Evolutionary conservation across 2,888 invertebrate genomes (phyloP).

Genomic region (Rhaphigaster nebulosa): DNA sequence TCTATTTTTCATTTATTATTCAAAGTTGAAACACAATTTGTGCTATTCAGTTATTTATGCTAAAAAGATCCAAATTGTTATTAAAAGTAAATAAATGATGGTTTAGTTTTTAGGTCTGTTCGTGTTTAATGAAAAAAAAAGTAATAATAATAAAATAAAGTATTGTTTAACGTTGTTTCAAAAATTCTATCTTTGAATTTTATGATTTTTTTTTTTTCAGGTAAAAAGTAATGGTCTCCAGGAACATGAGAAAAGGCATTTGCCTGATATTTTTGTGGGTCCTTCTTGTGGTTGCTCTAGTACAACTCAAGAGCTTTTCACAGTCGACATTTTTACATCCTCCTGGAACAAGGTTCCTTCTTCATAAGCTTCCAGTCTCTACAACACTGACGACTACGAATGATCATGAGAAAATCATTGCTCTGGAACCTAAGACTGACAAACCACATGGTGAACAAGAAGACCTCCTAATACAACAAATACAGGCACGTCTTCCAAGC

Average conservation of each 20-base stretch:
- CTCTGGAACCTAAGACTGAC: constrained; percentile 75
- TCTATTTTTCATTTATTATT: too few relatives aligned
- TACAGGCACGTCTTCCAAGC: constrained; percentile 85
- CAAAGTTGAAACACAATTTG: too few relatives aligned
- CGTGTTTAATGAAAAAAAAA: too few relatives aligned
- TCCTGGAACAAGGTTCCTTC: constrained; percentile 71
- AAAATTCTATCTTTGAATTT: not conserved
- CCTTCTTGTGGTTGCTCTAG: constrained; percentile 66
- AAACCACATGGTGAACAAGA: constrained; percentile 77
- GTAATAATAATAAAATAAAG: not conserved
- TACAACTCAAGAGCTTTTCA: constrained; percentile 66
- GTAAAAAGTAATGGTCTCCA: constrained; percentile 65
- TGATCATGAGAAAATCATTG: constrained; percentile 69
- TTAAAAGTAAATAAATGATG: not conserved
- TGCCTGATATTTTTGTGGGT: constrained; percentile 66
- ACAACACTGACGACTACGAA: constrained; percentile 57
- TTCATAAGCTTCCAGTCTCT: constrained; percentile 70
- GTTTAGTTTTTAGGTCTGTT: too few relatives aligned
- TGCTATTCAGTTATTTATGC: not conserved
- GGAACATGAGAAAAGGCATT: constrained; percentile 65
- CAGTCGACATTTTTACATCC: constrained; percentile 66
- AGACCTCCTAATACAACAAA: constrained; percentile 72
- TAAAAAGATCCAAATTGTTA: not conserved
- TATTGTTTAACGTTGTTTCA: not conserved
- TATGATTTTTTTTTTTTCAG: constrained; percentile 60